Conservation (phyloP, 2,797 vertebrate species). For the Acanthornis magna region DNA sequence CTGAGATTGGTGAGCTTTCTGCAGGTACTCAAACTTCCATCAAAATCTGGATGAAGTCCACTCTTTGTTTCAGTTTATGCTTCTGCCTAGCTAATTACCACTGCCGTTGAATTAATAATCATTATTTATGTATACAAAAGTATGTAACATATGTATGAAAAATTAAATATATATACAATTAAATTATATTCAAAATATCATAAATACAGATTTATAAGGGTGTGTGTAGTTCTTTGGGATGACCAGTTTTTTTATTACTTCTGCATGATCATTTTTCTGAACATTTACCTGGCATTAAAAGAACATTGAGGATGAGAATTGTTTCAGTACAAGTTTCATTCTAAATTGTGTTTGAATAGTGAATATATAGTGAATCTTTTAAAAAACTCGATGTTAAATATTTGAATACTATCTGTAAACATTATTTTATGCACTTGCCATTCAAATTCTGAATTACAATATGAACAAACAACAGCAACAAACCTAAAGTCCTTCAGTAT, state of each 20-base stretch:
- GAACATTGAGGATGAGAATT: background rate
- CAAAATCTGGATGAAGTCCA: background rate
- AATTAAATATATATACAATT: background rate
- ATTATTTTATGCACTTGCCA: background rate
- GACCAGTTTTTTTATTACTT: background rate
- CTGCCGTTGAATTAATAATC: background rate
- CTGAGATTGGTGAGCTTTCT: background rate
- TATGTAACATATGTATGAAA: rapidly evolving
- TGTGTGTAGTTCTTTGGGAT: background rate
- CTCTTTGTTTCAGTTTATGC: background rate
- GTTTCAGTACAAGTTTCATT: background rate
- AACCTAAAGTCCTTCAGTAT: background rate
- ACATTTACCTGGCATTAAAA: background rate
- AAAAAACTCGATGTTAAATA: background rate
- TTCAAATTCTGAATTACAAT: background rate
- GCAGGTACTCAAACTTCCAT: background rate
- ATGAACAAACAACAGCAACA: background rate
- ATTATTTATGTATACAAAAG: background rate
- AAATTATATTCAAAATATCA: background rate
- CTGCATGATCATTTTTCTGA: background rate
- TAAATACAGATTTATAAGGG: background rate
- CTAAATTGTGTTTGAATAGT: background rate
- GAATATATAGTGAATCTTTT: background rate
- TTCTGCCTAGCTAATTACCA: background rate
- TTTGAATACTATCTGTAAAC: background rate